phyloP scores from a whole-genome alignment of 1,140 invertebrate species.

The Nixonia krombeini region DNA sequence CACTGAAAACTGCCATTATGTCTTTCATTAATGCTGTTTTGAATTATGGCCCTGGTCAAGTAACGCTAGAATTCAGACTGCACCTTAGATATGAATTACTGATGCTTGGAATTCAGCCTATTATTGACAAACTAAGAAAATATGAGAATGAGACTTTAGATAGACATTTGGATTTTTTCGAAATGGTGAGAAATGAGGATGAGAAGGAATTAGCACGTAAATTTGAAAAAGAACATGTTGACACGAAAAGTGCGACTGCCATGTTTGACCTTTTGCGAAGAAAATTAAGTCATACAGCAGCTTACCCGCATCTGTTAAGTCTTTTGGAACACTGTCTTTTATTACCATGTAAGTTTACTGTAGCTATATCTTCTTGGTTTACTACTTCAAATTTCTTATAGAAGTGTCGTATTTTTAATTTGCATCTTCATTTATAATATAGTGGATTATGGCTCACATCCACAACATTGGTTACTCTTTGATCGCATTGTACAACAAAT shows the following conservation, averaged over 20 bases:
- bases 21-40: constrained; percentile 97
- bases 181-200: constrained; percentile 97
- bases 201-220: constrained; percentile 93
- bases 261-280: constrained; percentile 95
- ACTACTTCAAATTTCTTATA: background rate
- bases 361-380: background rate
- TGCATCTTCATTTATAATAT: background rate
- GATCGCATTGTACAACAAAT: constrained; percentile 97
- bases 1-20: constrained; percentile 97
- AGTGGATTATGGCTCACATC: constrained; percentile 85
- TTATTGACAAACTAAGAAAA: constrained; percentile 92
- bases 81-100: constrained; percentile 97
- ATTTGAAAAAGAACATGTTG: constrained; percentile 93
- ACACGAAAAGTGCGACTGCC: constrained; percentile 92
- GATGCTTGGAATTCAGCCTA: constrained; percentile 96
- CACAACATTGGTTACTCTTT: constrained; percentile 94
- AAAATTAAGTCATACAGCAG: constrained; percentile 92
- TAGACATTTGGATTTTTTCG: constrained; percentile 95
- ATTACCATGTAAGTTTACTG: constrained; percentile 87
- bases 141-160: constrained; percentile 96
- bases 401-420: too few relatives aligned
- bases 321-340: constrained; percentile 92
- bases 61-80: constrained; percentile 94
- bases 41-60: constrained; percentile 96
- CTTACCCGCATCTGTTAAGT: constrained; percentile 94